Evolutionary conservation across 2,797 vertebrate species (phyloP).

Genomic region (Phyllotis vaccarum): DNA sequence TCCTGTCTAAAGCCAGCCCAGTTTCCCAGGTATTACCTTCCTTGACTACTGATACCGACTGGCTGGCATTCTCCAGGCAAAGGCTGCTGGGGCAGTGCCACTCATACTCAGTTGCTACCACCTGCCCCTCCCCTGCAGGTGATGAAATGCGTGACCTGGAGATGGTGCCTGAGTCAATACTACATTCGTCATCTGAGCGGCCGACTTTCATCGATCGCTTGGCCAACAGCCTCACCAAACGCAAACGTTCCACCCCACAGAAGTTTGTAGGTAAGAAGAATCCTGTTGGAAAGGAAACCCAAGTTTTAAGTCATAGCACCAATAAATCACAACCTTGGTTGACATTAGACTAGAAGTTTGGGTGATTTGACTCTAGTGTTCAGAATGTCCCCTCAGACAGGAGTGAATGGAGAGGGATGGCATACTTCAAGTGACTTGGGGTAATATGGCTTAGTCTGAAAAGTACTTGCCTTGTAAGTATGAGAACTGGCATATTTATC

Average conservation of each 20-base stretch:
- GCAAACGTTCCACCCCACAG: conserved; percentile 97
- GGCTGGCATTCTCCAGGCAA: conserved; percentile 24
- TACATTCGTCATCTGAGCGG: conserved; percentile 93
- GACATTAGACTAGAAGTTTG: background rate
- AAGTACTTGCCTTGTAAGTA: background rate
- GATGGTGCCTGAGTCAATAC: conserved; percentile 90
- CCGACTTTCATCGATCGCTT: conserved; percentile 93
- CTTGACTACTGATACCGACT: background rate
- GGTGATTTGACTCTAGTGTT: background rate
- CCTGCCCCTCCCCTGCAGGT: conserved; percentile 84
- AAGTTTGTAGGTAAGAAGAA: conserved; percentile 96
- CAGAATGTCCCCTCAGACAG: background rate
- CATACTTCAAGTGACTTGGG: background rate
- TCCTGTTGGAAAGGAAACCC: conserved; percentile 4
- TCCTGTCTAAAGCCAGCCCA: background rate
- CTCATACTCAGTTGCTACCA: background rate
- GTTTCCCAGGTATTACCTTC: background rate
- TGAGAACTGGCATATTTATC: background rate
- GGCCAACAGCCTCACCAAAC: conserved; percentile 96
- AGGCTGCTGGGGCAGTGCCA: background rate
- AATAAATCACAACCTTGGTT: background rate
- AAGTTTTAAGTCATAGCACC: background rate
- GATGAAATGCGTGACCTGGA: conserved; percentile 94
- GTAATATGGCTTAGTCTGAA: no score
- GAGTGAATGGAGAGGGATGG: background rate